Evolutionary conservation across 2,888 invertebrate genomes (phyloP).

Genomic region (Pteria penguin): DNA sequence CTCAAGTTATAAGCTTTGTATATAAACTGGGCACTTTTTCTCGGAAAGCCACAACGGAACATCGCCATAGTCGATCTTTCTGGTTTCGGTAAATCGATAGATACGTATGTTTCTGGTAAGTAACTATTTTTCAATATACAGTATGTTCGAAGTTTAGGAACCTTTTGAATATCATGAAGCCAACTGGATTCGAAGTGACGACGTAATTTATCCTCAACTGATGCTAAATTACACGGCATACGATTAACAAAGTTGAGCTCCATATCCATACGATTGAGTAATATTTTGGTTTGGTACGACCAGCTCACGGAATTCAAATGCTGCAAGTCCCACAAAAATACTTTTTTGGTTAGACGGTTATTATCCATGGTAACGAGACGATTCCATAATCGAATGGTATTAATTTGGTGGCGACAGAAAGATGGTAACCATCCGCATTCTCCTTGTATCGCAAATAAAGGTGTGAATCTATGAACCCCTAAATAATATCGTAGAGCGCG

Average conservation of each 20-base stretch:
- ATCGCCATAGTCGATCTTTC: neutral
- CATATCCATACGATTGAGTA: neutral
- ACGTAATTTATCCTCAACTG: too few relatives aligned
- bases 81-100: neutral
- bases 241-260: too few relatives aligned
- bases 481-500: slow-evolving; percentile 30
- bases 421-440: slow-evolving; percentile 29
- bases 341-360: neutral
- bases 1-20: too few relatives aligned
- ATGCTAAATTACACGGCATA: too few relatives aligned
- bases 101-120: neutral
- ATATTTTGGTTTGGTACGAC: neutral
- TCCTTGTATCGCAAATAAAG: slow-evolving; percentile 11
- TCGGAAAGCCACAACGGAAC: slow-evolving; percentile 8
- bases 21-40: too few relatives aligned
- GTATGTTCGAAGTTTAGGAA: too few relatives aligned
- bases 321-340: neutral
- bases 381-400: slow-evolving; percentile 23
- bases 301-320: neutral
- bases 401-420: slow-evolving; percentile 9
- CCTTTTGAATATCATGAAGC: too few relatives aligned
- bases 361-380: neutral
- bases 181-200: too few relatives aligned
- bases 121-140: neutral
- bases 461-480: slow-evolving; percentile 24